phyloP scores from a whole-genome alignment of 2,797 vertebrate genomes.

The Amazonetta brasiliensis region DNA sequence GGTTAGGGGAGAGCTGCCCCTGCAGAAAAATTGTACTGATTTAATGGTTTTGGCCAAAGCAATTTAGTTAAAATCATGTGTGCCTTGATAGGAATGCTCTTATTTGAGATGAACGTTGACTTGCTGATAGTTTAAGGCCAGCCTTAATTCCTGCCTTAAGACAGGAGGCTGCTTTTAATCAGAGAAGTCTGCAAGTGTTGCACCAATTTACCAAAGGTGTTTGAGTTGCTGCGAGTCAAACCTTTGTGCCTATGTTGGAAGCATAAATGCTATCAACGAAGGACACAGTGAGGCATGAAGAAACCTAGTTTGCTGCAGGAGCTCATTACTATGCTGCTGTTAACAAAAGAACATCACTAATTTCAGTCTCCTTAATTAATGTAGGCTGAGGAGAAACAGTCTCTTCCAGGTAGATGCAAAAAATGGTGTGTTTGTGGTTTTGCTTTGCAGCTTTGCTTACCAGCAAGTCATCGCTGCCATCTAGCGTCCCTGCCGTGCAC shows the following conservation, averaged over 20 bases:
- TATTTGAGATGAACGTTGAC: neutral
- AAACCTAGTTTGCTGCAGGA: neutral
- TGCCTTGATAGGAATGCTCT: neutral
- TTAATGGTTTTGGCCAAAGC: neutral
- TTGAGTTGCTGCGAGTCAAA: neutral
- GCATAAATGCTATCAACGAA: neutral
- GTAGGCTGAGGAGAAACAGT: neutral
- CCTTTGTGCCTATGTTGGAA: neutral
- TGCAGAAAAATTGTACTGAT: rapidly evolving
- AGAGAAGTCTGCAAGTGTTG: neutral
- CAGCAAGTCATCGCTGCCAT: neutral
- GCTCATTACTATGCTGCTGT: neutral
- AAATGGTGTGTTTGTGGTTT: rapidly evolving
- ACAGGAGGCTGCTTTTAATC: rapidly evolving
- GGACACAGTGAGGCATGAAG: neutral
- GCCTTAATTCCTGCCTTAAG: neutral
- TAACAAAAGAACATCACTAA: rapidly evolving
- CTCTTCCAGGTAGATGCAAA: neutral
- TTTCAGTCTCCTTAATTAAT: rapidly evolving
- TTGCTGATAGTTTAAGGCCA: neutral
- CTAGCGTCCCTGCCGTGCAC: neutral
- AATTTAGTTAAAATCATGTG: neutral
- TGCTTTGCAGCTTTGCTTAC: rapidly evolving
- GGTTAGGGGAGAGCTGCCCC: neutral
- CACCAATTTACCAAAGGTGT: neutral